Base-by-base conservation (phyloP, 2,888 invertebrate species). In the Tillus elongatus region DNA sequence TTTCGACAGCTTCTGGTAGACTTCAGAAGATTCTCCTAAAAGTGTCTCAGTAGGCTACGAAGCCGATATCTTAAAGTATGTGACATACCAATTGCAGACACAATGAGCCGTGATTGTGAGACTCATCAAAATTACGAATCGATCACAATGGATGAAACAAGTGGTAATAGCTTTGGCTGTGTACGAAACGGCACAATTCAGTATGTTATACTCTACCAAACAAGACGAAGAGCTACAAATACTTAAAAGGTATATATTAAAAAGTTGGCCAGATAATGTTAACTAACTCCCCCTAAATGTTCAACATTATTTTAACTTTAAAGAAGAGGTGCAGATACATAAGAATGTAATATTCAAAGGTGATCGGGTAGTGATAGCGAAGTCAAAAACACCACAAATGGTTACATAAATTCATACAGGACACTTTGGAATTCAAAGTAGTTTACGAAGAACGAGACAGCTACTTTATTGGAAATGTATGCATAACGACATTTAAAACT, bases 351-450 rank as follows among this genome's bases (percentile, higher is more conserved):
- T 39, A 2, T 35, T 19, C 24, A 9, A 19, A 6, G 24, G 6
- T 8, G 9, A 19, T 8, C 24, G 24, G 24, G 6, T 19, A 19
- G 24, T 8, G 24, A 19, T 9, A 19, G 6, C 39, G 15, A 37
- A 37, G n/a, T 29, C 33, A 15, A n/a, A 37, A 37, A 33, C 33
- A 11, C 15, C 16, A 13, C 12, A 28, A 33, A 37, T 37, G 37
- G 13, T 33, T 10, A 29, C 8, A n/a, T n/a, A n/a, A 4, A 6
- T 29, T 10, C 29, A 29, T 11, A 6, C 4, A n/a, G n/a, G n/a
- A n/a, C n/a, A n/a, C n/a, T n/a, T n/a, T n/a, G n/a, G n/a, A n/a
- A n/a, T n/a, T n/a, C 15, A 32, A 35, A 35, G 30, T 26, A 26
- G 28, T 13, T 11, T 30, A 10, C 29, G 29, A 38, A 15, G 34